A percentile compares a stretch with the other conserved stretches of the same genome.
These are phyloP conservation scores for Saturnia pavonia DNA, from an alignment of 2,888 invertebrate species.

Conservation along the genomic window DNA sequence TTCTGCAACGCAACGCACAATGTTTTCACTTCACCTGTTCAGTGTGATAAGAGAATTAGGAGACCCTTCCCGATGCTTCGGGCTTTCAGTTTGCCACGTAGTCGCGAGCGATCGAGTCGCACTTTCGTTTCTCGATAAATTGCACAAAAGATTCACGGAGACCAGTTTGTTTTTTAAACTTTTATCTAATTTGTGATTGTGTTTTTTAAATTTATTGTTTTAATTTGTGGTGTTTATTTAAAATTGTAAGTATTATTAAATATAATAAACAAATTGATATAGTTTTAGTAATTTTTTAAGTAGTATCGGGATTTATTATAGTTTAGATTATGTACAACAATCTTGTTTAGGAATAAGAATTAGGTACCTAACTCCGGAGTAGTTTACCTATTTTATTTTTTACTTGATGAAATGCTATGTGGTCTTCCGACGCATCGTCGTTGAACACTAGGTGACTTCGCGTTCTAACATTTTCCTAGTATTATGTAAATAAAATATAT, in stretches of 20 bases:
- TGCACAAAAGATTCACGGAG: not conserved
- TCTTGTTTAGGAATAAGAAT: too few relatives aligned
- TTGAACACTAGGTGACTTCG: too few relatives aligned
- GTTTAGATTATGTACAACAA: not conserved
- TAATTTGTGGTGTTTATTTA: not conserved
- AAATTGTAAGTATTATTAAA: conserved; percentile 10
- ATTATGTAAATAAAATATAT: too few relatives aligned
- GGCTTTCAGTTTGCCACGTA: not conserved
- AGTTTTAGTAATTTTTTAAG: not conserved
- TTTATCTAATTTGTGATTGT: not conserved
- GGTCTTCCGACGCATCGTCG: too few relatives aligned
- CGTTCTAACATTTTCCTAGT: too few relatives aligned
- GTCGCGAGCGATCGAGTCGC: conserved; percentile 3
- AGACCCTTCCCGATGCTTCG: not conserved
- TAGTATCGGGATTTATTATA: not conserved
- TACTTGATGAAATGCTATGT: too few relatives aligned
- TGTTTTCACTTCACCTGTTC: conserved; percentile 10
- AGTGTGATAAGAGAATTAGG: conserved; percentile 1
- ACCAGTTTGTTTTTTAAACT: not conserved
- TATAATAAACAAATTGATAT: not conserved
- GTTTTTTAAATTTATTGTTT: not conserved
- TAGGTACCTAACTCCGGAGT: too few relatives aligned
- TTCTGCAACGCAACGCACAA: not conserved
- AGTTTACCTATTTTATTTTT: too few relatives aligned
- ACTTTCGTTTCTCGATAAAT: not conserved